Percentiles rank a stretch among this genome's conserved stretches.
Evolutionary conservation across 2,888 invertebrate species (phyloP).

Genomic region (Lottia scabra): DNA sequence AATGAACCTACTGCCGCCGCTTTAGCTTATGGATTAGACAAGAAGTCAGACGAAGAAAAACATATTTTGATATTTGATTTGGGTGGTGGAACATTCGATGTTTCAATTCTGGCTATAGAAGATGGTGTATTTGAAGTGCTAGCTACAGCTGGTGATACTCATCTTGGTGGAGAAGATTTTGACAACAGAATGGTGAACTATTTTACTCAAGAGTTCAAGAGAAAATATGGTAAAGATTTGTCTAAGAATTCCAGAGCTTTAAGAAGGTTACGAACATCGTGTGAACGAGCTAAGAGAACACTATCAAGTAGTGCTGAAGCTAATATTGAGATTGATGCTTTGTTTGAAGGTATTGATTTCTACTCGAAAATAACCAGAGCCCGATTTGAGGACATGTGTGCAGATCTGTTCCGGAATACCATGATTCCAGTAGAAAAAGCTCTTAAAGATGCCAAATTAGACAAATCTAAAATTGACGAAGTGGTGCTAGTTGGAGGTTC

Average conservation of each 20-base stretch:
- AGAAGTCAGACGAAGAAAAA: constrained; percentile 68
- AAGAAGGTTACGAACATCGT: constrained; percentile 89
- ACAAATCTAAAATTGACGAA: constrained; percentile 79
- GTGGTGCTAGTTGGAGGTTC: constrained; percentile 86
- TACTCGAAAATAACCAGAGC: constrained; percentile 94
- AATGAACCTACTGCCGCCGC: constrained; percentile 74
- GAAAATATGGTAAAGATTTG: constrained; percentile 79
- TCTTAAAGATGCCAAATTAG: constrained; percentile 94
- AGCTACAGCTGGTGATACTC: constrained; percentile 85
- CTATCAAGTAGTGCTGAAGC: constrained; percentile 72
- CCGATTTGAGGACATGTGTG: constrained; percentile 94
- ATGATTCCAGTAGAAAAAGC: constrained; percentile 97
- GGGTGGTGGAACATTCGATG: constrained; percentile 78
- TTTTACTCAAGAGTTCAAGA: constrained; percentile 82
- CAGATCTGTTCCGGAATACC: constrained; percentile 93
- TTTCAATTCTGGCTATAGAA: constrained; percentile 72
- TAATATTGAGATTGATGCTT: constrained; percentile 89
- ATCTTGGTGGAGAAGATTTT: constrained; percentile 80
- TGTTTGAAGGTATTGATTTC: constrained; percentile 94
- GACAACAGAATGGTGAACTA: constrained; percentile 88
- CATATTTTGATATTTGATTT: constrained; percentile 75
- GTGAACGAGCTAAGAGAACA: constrained; percentile 76
- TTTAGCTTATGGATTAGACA: constrained; percentile 71
- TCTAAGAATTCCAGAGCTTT: constrained; percentile 80
- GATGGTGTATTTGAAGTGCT: constrained; percentile 80